Evolutionary conservation across 2,113 vertebrate species (phyloP), one percentile per base, ranked within the genome.

Genomic region (Stegastes partitus): DNA sequence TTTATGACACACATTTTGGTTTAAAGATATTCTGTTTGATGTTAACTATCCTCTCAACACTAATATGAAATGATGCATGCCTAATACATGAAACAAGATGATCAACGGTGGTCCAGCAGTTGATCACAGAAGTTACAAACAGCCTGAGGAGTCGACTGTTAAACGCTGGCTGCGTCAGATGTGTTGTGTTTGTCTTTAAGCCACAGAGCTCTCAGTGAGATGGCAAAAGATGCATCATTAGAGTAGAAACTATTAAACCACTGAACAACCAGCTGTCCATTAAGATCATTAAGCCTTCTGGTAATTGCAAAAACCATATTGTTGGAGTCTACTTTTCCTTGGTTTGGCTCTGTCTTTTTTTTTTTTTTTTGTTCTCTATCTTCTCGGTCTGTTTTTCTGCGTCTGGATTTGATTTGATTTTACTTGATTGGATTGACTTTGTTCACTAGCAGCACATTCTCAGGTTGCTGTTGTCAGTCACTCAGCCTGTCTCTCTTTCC

Each of bases 211-310:
- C 79, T 56, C 62, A n/a, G 70, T 34, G 74, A 62, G 57, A 71
- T 45, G 18, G 39, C 25, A 59, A 57, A 50, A 21, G 49, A 75
- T 28, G 53, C 37, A 61, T 72, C 65, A 82, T 80, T 77, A 75
- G 59, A 56, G 64, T 59, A 26, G 71, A 80, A 87, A 74, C 63
- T 66, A 74, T 72, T 74, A 65, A 68, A 80, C n/a, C 44, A 37
- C 62, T 31, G 11, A 86, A 74, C 67, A 39, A 68, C 31, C 80
- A 86, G 76, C 79, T 88, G 79, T 49, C 47, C 62, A 44, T 77
- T 66, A 56, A 74, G 57, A 42, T 68, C 55, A 72, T 82, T 74
- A 69, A 59, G 44, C 62, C 58, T 69, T 51, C 39, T 76, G 64
- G 34, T 69, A 73, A 82, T 50, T 49, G 11, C 19, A 59, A 51